Evolutionary conservation across 2,797 vertebrate species (phyloP), one percentile per base, ranked within the genome.

Genomic region (Galago senegalensis): DNA sequence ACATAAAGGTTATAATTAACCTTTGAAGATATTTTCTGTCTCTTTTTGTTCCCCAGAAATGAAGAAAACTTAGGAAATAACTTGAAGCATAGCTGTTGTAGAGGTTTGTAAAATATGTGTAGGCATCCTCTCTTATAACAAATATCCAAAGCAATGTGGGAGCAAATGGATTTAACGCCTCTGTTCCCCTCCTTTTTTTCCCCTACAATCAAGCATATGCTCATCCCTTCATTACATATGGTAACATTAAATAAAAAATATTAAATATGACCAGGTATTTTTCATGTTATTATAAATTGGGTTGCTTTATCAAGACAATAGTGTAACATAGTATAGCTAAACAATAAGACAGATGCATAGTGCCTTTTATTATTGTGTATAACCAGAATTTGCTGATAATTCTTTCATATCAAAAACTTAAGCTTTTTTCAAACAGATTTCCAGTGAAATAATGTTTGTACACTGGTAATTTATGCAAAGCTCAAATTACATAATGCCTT

Each of bases 391-490:
- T 83, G 2, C 53, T 79, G 12, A 73, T 81, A 87, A 17, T 70
- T 95, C 8, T 73, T 77, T 79, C 13, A 40, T 89, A 69, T 25
- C 83, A 49, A 95, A 60, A 87, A 16, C 20, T 20, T 93, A 88
- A 95, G 23, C 89, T 23, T 31, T 86, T 72, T 87, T 85, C 10
- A 98, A 94, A 40, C 73, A 81, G n/a, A 83, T 95, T 97, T 97
- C 8, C 73, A 94, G 20, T 34, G 84, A 49, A 96, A 40, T 65
- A 96, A 9, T 56, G 95, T 94, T 97, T 98, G 93, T 97, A 79
- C 92, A 93, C 58, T 97, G 94, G 93, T 93, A 98, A 97, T 98
- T 96, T 98, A 97, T 97, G 86, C 89, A 91, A 95, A 23, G 29
- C 13, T 20, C 56, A 98, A 96, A 94, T 85, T 97, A 94, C 86